A percentile compares a stretch with the other conserved stretches of the same genome.
These are phyloP conservation scores for Blera fallax DNA, from an alignment of 2,888 invertebrate species.

Conservation along the genomic window DNA sequence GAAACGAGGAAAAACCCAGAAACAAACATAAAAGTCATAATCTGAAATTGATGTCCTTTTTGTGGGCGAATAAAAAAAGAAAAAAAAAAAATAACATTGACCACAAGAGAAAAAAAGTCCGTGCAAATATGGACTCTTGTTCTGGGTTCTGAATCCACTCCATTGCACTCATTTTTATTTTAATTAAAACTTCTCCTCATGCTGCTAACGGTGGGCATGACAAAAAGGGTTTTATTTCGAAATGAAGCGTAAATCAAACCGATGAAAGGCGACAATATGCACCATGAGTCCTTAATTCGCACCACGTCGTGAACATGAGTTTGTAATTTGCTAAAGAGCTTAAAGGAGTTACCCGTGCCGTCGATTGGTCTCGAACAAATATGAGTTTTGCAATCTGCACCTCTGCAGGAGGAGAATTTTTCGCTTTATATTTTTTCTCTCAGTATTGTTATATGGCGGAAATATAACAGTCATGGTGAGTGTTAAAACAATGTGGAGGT, in stretches of 20 bases:
- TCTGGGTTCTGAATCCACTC: background rate
- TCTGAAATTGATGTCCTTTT: slow-evolving; percentile 60
- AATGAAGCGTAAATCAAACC: slow-evolving; percentile 56
- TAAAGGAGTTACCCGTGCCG: background rate
- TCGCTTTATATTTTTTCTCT: background rate
- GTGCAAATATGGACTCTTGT: slow-evolving; percentile 11
- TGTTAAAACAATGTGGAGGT: background rate
- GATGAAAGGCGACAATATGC: slow-evolving; percentile 36
- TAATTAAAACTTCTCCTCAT: slow-evolving; percentile 29
- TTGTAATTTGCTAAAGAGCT: slow-evolving; percentile 24
- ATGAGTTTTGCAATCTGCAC: slow-evolving; percentile 27
- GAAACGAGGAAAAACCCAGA: slow-evolving; percentile 1
- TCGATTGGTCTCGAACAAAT: background rate
- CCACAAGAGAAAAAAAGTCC: background rate
- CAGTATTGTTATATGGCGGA: background rate
- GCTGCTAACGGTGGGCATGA: background rate
- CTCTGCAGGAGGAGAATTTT: background rate
- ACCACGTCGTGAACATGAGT: background rate
- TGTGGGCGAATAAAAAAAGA: background rate
- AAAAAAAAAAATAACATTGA: background rate
- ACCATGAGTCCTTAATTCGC: slow-evolving; percentile 25
- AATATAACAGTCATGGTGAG: background rate
- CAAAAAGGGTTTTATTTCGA: slow-evolving; percentile 29
- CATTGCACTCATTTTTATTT: slow-evolving; percentile 13
- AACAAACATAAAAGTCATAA: slow-evolving; percentile 55